Evolutionary conservation across 2,113 vertebrate species (phyloP).

Genomic region (Sminthopsis crassicaudata): DNA sequence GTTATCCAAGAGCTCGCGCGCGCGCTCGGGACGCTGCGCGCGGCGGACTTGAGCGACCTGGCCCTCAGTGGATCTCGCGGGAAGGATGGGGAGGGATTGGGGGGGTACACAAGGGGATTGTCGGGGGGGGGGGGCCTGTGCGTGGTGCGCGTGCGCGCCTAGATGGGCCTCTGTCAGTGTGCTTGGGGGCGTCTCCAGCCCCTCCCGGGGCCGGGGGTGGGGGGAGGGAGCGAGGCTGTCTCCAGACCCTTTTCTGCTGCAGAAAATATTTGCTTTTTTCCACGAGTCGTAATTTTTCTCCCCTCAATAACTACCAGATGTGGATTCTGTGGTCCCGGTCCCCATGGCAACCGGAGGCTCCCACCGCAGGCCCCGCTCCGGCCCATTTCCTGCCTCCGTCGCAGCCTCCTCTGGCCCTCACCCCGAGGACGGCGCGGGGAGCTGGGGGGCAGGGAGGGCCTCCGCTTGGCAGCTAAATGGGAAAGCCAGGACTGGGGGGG

Average conservation of each 20-base stretch:
- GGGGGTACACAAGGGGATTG: not conserved
- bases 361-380: conserved; percentile 45
- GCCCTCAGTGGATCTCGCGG: too few relatives aligned
- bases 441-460: not conserved
- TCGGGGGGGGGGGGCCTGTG: not conserved
- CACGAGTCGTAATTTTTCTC: conserved; percentile 90
- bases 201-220: too few relatives aligned
- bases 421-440: conserved; percentile 71
- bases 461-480: not conserved
- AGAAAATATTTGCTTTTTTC: conserved; percentile 93
- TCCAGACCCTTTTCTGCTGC: conserved; percentile 89
- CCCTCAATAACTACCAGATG: conserved; percentile 96
- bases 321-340: conserved; percentile 75
- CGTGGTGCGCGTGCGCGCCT: not conserved
- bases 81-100: too few relatives aligned
- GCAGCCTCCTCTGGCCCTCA: too few relatives aligned
- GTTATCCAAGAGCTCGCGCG: not conserved
- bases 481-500: too few relatives aligned
- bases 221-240: not conserved
- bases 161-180: not conserved
- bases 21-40: not conserved
- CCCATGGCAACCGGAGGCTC: conserved; percentile 75
- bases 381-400: not conserved
- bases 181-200: too few relatives aligned
- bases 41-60: too few relatives aligned